Base-by-base conservation (phyloP, 2,113 vertebrate genomes). In the Cairina moschata region DNA sequence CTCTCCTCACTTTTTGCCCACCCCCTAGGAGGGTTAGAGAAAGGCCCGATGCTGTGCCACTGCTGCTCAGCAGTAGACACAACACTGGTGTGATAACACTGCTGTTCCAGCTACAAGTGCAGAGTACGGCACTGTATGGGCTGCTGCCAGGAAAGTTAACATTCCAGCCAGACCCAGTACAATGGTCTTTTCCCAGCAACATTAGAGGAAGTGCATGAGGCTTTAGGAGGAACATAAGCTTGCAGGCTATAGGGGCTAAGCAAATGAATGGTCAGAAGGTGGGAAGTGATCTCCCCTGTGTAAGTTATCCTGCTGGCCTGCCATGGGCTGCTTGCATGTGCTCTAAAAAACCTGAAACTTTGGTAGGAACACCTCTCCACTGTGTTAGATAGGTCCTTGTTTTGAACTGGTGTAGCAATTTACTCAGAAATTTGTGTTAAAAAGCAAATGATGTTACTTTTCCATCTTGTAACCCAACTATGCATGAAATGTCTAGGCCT, bases 241-340 rank as follows among this genome's bases (percentile, higher is more conserved):
- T 48, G 77, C 25, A 42, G 63, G 34, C 10, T 78, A 78, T n/a
- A 60, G 32, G 26, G 13, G 74, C 9, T 52, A 38, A 84, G 28
- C 56, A 62, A 79, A 82, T 1, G 1, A 72, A 40, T 60, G 81
- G 71, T 42, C 34, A 44, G 71, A 60, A 71, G 13, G 23, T 3
- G 38, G 60, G 48, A 60, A 77, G 54, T 0, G 0, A 9, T 56
- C 4, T 92, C 28, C 62, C 29, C 20, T 48, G 5, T 0, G 0
- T 21, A 15, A 2, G 3, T 68, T 67, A 56, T 75, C 56, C 34
- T 62, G 0, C 60, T 91, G 75, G 11, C 16, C 31, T 82, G 29
- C 17, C 34, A 31, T 9, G 10, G 38, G 22, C 32, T 90, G 76
- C 72, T 65, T 76, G 31, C 28, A 23, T n/a, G 89, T 77, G n/a